Evolutionary conservation across 1,140 invertebrate genomes (phyloP), one percentile per base, ranked within the genome.

Genomic region (Periplaneta americana): DNA sequence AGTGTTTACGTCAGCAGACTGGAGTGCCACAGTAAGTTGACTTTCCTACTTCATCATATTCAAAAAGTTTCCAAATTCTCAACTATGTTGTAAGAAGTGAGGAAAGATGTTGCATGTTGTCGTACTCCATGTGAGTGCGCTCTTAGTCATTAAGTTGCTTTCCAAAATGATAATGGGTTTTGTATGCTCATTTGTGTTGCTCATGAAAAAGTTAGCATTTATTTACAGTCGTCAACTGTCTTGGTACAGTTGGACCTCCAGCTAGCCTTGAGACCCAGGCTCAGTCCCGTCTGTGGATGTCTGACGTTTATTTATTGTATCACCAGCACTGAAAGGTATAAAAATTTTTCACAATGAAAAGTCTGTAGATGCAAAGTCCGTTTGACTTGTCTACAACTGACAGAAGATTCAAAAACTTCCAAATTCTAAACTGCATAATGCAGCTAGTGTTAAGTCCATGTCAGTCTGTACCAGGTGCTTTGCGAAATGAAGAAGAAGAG

Each of bases 1-100:
- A 78, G 76, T 78, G 33, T 78, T 22, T 78, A 78, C 76, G 13
- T 78, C 76, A 78, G 76, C 76, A 78, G 28, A 36, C 36, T 36
- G 76, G 36, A 78, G 76, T 36, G n/a, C 33, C 35, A 78, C 34
- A 78, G 76, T 78, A 78, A 78, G 76, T 78, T 36, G 11, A 31
- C n/a, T 28, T 78, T 78, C 34, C 48, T 66, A 66, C 48, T 66
- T 66, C 48, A 66, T 66, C 48, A 28, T n/a, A n/a, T n/a, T 66
- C 48, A 66, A 66, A 66, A 66, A 6, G 22, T 66, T 66, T 66
- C 48, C 22, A 66, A 66, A 66, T 66, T 66, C 39, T 66, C 22
- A 28, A 66, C 6, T 66, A 66, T 11, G 11, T 66, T 66, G 48
- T 66, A 66, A 66, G 48, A 66, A 66, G 48, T 66, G 28, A n/a